Evolutionary conservation across 1,140 invertebrate species (phyloP).

Genomic region (Drosophila sturtevanti): DNA sequence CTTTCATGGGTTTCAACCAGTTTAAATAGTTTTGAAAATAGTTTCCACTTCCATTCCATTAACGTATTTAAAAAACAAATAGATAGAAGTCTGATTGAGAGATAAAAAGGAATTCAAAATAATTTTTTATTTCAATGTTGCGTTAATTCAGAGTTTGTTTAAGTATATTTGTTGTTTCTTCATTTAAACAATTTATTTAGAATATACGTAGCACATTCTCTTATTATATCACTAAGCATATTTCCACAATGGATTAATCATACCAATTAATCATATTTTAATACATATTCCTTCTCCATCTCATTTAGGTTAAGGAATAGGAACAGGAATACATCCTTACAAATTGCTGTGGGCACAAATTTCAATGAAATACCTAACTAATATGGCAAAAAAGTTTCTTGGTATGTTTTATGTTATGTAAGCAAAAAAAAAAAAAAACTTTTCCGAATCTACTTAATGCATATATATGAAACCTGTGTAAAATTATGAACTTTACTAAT

Average conservation of each 20-base stretch:
- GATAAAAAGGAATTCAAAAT: too few species aligned
- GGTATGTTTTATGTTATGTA: constrained; percentile 6
- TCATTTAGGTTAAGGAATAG: constrained; percentile 32
- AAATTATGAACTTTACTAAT: constrained; percentile 74
- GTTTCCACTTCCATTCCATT: too few species aligned
- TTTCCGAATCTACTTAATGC: constrained; percentile 41
- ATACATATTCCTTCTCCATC: background rate
- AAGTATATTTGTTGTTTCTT: too few species aligned
- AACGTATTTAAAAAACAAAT: too few species aligned
- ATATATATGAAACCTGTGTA: constrained; percentile 52
- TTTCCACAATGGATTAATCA: background rate
- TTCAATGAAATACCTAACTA: background rate
- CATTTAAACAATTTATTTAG: too few species aligned
- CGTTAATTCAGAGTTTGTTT: too few species aligned
- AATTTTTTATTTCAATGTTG: too few species aligned
- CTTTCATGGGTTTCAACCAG: too few species aligned
- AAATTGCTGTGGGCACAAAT: background rate
- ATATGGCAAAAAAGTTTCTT: background rate
- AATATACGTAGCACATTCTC: too few species aligned
- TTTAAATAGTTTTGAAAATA: too few species aligned
- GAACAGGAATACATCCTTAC: background rate
- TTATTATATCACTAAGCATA: background rate
- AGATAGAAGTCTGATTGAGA: too few species aligned
- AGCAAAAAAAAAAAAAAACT: constrained; percentile 13
- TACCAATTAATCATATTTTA: constrained; percentile 17